Conservation (phyloP, 2,888 invertebrate genomes). For the Liopterus haemorrhoidalis region DNA sequence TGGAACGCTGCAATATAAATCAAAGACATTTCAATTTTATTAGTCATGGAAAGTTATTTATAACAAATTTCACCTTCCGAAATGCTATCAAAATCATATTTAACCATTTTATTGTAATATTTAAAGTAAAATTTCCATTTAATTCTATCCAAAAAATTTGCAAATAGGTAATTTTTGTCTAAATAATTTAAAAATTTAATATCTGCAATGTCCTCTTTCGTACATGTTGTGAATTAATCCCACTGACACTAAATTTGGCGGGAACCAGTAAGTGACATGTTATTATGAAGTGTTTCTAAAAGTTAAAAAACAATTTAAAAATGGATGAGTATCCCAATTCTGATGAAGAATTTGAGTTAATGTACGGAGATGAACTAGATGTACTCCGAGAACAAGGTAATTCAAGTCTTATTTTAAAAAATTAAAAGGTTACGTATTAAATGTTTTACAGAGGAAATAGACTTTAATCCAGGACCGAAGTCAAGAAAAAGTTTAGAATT, state of each 20-base stretch:
- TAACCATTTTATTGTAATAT: too few relatives aligned
- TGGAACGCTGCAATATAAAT: too few relatives aligned
- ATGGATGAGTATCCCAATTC: conserved; percentile 55
- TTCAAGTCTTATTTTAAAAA: conserved; percentile 29
- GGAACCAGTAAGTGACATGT: not conserved
- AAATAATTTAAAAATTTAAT: too few relatives aligned
- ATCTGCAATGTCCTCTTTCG: too few relatives aligned
- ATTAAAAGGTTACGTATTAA: conserved; percentile 17
- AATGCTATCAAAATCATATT: too few relatives aligned
- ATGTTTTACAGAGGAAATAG: conserved; percentile 21
- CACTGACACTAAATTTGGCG: conserved; percentile 14
- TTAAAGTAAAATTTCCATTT: too few relatives aligned
- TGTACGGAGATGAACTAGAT: conserved; percentile 66
- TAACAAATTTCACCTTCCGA: too few relatives aligned
- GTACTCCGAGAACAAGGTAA: conserved; percentile 52
- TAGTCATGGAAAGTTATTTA: too few relatives aligned
- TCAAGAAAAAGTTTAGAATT: conserved; percentile 39
- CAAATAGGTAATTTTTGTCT: too few relatives aligned
- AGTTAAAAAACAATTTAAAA: conserved; percentile 26
- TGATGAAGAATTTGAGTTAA: conserved; percentile 57
- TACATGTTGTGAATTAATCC: too few relatives aligned
- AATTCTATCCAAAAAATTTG: too few relatives aligned
- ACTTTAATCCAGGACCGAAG: conserved; percentile 32
- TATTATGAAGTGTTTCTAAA: conserved; percentile 1
- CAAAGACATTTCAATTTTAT: too few relatives aligned